Evolutionary conservation across 2,113 vertebrate genomes (phyloP), one percentile per base, ranked within the genome.

Genomic region (Lota lota): DNA sequence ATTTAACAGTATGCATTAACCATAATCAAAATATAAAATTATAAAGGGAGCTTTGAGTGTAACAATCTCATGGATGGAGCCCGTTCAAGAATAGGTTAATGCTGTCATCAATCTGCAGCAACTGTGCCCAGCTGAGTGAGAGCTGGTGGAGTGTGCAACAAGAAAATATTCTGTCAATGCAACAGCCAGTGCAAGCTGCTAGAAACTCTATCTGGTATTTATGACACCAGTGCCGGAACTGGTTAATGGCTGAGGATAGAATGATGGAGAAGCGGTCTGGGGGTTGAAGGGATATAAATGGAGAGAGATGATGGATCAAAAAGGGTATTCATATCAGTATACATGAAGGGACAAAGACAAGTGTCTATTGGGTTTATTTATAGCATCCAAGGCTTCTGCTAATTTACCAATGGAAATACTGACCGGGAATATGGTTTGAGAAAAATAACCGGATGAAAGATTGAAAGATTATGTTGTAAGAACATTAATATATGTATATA

Each of bases 341-440:
- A 96, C 90, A 97, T 83, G 4, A 33, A 96, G 98, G 79, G 96
- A 97, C 0, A 96, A 99, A 56, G 53, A 17, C 53, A 47, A 14
- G 12, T 47, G 40, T 56, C 53, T 21, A 21, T 59, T 22, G 11
- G 58, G 58, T 12, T 2, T 59, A 59, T 59, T 21, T 21, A 59
- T 59, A 59, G 58, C 58, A 19, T 59, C 20, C 58, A 7, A 19
- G 20, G 58, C n/a, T 12, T 3, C n/a, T 6, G 17, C 17, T 16
- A 57, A 19, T 57, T 5, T 18, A 57, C 54, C n/a, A 19, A 57
- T n/a, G 16, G 54, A n/a, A n/a, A 57, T 10, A 18, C 4, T 57
- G 54, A 57, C 54, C 12, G 54, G 54, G 54, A 47, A 47, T 47
- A 12, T 47, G 11, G 10, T 47, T 11, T 11, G 2, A 47, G 12